Percentiles rank a stretch among this genome's conserved stretches.
These are phyloP conservation scores for Phataginus tricuspis DNA, from an alignment of 2,797 vertebrate genomes.

Conservation along the genomic window DNA sequence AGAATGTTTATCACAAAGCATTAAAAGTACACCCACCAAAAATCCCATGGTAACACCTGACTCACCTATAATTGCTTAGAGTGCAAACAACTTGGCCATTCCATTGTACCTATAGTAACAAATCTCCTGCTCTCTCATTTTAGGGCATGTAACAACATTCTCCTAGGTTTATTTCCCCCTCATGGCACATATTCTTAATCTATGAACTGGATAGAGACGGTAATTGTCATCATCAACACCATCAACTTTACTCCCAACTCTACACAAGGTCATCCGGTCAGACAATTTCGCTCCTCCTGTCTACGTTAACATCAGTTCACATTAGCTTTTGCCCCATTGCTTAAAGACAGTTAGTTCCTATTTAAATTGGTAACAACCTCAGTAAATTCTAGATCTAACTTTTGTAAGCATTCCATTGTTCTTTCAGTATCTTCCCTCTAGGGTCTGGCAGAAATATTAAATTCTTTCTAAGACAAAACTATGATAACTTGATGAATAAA, in stretches of 20 bases:
- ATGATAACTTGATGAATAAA: conserved; percentile 55
- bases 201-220: neutral
- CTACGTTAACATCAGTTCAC: conserved; percentile 51
- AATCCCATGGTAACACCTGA: conserved; percentile 43
- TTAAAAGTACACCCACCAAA: conserved; percentile 15
- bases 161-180: neutral
- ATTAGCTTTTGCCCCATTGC: neutral
- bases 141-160: neutral
- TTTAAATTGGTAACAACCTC: conserved; percentile 36
- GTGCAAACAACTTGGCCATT: conserved; percentile 34
- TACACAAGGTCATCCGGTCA: neutral
- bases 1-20: conserved; percentile 33
- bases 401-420: conserved; percentile 55
- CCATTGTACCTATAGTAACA: neutral
- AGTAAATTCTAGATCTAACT: conserved; percentile 50
- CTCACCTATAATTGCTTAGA: conserved; percentile 26
- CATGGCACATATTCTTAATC: neutral
- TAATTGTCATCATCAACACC: neutral
- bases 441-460: conserved; percentile 49
- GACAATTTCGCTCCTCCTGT: conserved; percentile 45
- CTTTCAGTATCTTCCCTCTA: conserved; percentile 40
- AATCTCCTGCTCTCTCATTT: neutral
- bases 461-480: conserved; percentile 64
- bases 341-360: conserved; percentile 51
- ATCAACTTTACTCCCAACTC: neutral